A percentile compares a stretch with the other conserved stretches of the same genome.
phyloP scores from a whole-genome alignment of 2,888 invertebrate genomes.

The Mactromeris polynyma region DNA sequence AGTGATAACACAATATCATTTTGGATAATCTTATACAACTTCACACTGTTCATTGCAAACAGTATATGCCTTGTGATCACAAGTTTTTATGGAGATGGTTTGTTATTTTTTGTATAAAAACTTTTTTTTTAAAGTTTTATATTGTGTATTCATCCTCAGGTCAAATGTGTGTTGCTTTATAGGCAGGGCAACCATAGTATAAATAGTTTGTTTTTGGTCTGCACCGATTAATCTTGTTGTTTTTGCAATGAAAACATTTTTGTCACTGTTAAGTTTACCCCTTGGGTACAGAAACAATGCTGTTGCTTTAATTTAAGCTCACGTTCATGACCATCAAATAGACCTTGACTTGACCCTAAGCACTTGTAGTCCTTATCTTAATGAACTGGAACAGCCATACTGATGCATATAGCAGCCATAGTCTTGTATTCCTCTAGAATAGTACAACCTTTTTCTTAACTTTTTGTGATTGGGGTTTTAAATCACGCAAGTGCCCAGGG shows the following conservation, averaged over 20 bases:
- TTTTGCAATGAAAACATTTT: background rate
- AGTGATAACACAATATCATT: background rate
- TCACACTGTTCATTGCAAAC: background rate
- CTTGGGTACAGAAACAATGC: no score
- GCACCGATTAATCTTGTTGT: background rate
- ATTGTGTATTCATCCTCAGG: background rate
- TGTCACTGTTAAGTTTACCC: no score
- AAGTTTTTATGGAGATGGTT: background rate
- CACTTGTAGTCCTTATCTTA: no score
- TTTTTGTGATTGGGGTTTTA: no score
- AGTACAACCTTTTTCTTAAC: no score
- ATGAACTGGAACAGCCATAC: no score
- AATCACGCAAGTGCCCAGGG: no score
- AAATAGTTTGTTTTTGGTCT: background rate
- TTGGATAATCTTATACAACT: slow-evolving; percentile 7
- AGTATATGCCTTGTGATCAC: background rate
- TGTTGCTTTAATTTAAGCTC: no score
- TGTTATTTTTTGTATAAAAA: background rate
- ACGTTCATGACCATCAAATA: no score
- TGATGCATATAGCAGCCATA: no score
- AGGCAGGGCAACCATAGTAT: background rate
- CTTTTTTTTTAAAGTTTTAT: background rate
- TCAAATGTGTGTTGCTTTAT: background rate
- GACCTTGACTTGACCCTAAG: no score
- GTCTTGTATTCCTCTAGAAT: no score